Evolutionary conservation across 2,113 vertebrate species (phyloP).

Genomic region (Ardeotis arabs): DNA sequence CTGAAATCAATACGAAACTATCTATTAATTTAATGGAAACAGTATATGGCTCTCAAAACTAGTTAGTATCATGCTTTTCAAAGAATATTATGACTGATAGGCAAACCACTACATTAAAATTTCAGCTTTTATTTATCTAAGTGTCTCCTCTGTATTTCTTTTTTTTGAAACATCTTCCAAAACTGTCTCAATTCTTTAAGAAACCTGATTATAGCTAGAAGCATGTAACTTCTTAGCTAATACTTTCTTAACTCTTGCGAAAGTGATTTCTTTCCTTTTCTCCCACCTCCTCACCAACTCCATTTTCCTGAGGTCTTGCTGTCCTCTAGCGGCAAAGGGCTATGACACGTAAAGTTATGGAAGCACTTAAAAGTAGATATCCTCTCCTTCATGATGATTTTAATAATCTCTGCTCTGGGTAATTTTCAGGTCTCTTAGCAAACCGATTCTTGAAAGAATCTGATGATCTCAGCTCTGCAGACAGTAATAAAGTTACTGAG

Average conservation of each 20-base stretch:
- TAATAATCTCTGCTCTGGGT: neutral
- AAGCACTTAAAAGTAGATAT: neutral
- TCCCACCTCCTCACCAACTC: neutral
- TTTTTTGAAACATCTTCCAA: neutral
- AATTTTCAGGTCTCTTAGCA: neutral
- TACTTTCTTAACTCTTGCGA: neutral
- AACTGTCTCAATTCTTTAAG: neutral
- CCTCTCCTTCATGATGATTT: neutral
- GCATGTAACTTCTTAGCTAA: neutral
- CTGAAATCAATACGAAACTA: neutral
- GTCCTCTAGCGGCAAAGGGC: conserved; percentile 66
- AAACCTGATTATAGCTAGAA: neutral
- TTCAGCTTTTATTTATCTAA: neutral
- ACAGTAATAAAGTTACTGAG: neutral
- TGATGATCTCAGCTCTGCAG: neutral
- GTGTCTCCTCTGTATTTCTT: neutral
- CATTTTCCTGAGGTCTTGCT: conserved; percentile 49
- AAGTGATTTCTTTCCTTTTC: neutral
- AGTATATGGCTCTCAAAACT: neutral
- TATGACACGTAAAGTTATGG: neutral
- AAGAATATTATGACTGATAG: neutral
- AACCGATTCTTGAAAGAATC: neutral
- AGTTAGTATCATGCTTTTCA: neutral
- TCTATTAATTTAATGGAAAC: neutral
- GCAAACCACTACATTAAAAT: neutral